Evolutionary conservation across 2,888 invertebrate species (phyloP).

Genomic region (Sceliomorpha sp.): DNA sequence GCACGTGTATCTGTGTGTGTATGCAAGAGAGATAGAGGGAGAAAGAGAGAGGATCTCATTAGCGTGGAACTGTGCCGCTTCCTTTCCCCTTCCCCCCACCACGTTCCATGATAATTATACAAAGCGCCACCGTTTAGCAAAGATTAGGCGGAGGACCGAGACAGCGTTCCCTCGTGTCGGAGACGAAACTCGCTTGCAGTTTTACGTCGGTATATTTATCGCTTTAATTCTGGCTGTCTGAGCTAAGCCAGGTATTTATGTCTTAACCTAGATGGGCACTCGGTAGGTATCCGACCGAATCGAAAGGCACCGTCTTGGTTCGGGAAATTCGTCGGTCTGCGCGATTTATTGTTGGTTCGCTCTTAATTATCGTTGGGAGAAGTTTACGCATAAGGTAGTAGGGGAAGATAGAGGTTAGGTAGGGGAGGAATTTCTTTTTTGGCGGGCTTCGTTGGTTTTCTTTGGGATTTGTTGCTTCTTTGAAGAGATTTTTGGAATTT

Average conservation of each 20-base stretch:
- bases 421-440: too few relatives aligned
- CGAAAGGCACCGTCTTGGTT: slow-evolving; percentile 46
- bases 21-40: too few relatives aligned
- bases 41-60: slow-evolving; percentile 65
- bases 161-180: slow-evolving; percentile 10
- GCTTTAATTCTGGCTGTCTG: slow-evolving; percentile 66
- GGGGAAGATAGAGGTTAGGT: too few relatives aligned
- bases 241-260: slow-evolving; percentile 68
- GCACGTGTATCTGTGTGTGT: too few relatives aligned
- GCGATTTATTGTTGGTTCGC: slow-evolving; percentile 30
- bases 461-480: too few relatives aligned
- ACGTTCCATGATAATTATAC: slow-evolving; percentile 31
- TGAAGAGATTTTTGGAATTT: too few relatives aligned
- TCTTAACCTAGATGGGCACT: slow-evolving; percentile 64
- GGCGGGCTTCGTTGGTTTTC: too few relatives aligned
- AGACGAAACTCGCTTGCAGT: slow-evolving; percentile 42
- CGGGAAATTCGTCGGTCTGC: slow-evolving; percentile 19
- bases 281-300: slow-evolving; percentile 54
- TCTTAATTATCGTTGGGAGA: too few relatives aligned
- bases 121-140: slow-evolving; percentile 48
- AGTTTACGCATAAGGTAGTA: too few relatives aligned
- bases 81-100: background rate
- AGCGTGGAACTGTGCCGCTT: slow-evolving; percentile 54
- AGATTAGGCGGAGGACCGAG: slow-evolving; percentile 46
- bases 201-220: slow-evolving; percentile 64